Evolutionary conservation across 2,113 vertebrate species (phyloP).

Genomic region (Antigone vipio): DNA sequence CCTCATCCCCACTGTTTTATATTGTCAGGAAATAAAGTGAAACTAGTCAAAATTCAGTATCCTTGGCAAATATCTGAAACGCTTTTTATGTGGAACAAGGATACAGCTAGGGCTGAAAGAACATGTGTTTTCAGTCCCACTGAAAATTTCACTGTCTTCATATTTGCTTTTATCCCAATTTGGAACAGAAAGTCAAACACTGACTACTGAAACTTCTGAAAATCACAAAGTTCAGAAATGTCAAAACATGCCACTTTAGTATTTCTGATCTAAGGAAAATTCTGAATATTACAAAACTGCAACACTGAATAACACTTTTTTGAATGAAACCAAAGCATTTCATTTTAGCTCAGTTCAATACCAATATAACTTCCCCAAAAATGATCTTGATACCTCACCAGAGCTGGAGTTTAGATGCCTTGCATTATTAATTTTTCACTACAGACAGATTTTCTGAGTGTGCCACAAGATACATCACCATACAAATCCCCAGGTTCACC

Average conservation of each 20-base stretch:
- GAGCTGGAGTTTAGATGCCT: background rate
- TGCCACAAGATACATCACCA: background rate
- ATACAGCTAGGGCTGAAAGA: constrained; percentile 12
- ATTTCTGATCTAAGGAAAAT: constrained; percentile 51
- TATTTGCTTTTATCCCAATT: constrained; percentile 52
- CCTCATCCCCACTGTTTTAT: background rate
- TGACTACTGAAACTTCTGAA: constrained; percentile 53
- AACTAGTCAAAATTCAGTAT: constrained; percentile 16
- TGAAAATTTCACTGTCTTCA: constrained; percentile 57
- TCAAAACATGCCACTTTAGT: constrained; percentile 46
- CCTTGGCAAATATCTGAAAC: constrained; percentile 28
- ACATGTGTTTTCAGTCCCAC: constrained; percentile 57
- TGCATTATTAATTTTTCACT: background rate
- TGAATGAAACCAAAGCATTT: constrained; percentile 27
- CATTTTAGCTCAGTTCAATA: background rate
- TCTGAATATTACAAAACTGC: constrained; percentile 32
- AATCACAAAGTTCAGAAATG: constrained; percentile 50
- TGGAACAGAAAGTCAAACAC: constrained; percentile 26
- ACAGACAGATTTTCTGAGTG: background rate
- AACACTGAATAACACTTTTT: background rate
- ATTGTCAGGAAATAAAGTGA: background rate
- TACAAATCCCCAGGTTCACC: fast-evolving
- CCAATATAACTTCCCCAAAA: background rate
- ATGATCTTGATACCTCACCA: background rate
- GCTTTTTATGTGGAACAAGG: constrained; percentile 31